Base-by-base conservation (phyloP, 2,888 invertebrate genomes). In the Lypha dubia region DNA sequence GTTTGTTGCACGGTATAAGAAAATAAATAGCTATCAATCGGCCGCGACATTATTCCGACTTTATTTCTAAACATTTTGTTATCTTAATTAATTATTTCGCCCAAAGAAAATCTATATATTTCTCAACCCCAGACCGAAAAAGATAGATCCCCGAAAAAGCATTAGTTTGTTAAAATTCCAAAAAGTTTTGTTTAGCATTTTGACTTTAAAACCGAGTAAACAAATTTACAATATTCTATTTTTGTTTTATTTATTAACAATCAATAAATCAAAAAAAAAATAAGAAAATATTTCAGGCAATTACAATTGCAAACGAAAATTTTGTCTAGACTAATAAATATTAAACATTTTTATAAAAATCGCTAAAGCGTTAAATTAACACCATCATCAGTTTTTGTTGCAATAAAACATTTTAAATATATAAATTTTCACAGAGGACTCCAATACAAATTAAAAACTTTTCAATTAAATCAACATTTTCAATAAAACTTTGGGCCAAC, bases 311-410 rank as follows among this genome's bases (percentile, higher is more conserved):
- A 49, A 73, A 49, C n/a, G 11, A 15, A 22, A 13, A 73, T 49
- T n/a, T 46, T 22, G 73, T 73, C 60, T 73, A 73, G 60, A 60
- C 49, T 49, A 60, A 62, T 73, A 62, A 49, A 38, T 24, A 60
- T 13, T 32, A 15, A 44, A 32, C 2, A 24, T 41, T 41, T 3
- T 8, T 24, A 24, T 24, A 13, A 13, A n/a, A 60, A 71, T 73
- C n/a, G 9, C 6, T 22, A 9, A 46, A 46, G 20, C 11, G 17
- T 13, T 32, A 22, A 46, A 0, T 60, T 46, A 22, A 32, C 7
- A 60, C 3, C 28, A 17, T 13, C 22, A 24, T 13, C 17, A 63
- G 7, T 56, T n/a, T 17, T 8, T 22, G 15, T 44, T 71, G 13
- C 13, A 56, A 38, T 41, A 38, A 4, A 24, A 24, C 22, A 70